phyloP scores from a whole-genome alignment of 2,888 invertebrate species.

The Criorhina ranunculi region DNA sequence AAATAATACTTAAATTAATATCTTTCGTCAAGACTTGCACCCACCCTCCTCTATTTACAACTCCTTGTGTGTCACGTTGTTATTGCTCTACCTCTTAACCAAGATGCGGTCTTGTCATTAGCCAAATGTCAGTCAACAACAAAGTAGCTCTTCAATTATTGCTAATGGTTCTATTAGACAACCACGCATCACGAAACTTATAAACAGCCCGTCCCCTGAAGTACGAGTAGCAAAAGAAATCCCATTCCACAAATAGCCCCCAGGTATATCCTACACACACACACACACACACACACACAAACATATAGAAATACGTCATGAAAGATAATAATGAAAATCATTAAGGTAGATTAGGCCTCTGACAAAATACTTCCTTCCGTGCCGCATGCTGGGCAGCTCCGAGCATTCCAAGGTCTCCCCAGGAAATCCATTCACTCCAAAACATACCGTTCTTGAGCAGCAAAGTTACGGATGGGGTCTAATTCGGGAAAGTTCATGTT shows the following conservation, averaged over 20 bases:
- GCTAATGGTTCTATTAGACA: conserved; percentile 67
- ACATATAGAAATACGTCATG: neutral
- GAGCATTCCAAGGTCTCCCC: conserved; percentile 24
- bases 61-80: conserved; percentile 35
- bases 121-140: conserved; percentile 63
- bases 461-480: conserved; percentile 31
- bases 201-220: conserved; percentile 31
- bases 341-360: conserved; percentile 68
- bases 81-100: conserved; percentile 25
- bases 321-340: conserved; percentile 69
- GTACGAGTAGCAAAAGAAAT: conserved; percentile 45
- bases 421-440: conserved; percentile 39
- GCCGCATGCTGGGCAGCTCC: conserved; percentile 41
- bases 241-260: conserved; percentile 31
- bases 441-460: conserved; percentile 34
- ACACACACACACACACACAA: neutral
- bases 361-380: conserved; percentile 66
- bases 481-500: conserved; percentile 59
- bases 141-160: conserved; percentile 65
- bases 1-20: too few relatives aligned
- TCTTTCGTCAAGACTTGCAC: too few relatives aligned
- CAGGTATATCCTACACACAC: conserved; percentile 34
- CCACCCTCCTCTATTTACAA: neutral
- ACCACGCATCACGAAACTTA: conserved; percentile 62
- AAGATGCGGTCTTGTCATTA: conserved; percentile 46